Evolutionary conservation across 2,113 vertebrate species (phyloP), one percentile per base, ranked within the genome.

Genomic region (Herpetotheres cachinnans): DNA sequence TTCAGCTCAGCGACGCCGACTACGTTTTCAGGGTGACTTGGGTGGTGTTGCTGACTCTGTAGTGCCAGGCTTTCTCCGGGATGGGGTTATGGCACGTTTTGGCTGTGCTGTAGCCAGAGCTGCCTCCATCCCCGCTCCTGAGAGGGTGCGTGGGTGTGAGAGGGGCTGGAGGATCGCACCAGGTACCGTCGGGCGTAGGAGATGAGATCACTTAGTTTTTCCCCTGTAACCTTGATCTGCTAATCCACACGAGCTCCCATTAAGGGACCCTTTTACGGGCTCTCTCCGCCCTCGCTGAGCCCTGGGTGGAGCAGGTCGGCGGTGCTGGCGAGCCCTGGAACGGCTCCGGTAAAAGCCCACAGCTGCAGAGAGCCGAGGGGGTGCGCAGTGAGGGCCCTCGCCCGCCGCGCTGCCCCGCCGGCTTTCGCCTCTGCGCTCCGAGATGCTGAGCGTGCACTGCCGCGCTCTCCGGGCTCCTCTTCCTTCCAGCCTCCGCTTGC

Each of bases 261-360:
- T 80, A 55, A 78, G 90, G 46, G 76, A 91, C 73, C 66, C 38
- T 89, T 95, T 92, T 54, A 56, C 2, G 10, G 79, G 73, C 40
- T 86, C 73, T 40, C 46, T 69, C 67, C n/a, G 0, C 66, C 47
- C 74, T 42, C 32, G 11, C 36, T 2, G 6, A 84, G 72, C 86
- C 86, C 59, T 58, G 82, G 93, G 92, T 86, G 96, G 95, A 90
- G 97, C 89, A 42, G 90, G 88, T 77, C 13, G 6, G 74, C 74
- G 2, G 4, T 4, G n/a, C 85, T 7, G n/a, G 82, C 67, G 73
- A 82, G 66, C 73, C n/a, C 50, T 67, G 78, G 46, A 79, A 74
- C 1, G 2, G 58, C 74, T 85, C 47, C 7, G 21, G 40, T 58
- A 18, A 49, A 71, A 85, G 20, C 18, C 70, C 20, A 3, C 21